Evolutionary conservation across 2,888 invertebrate species (phyloP), one percentile per base, ranked within the genome.

Genomic region (Drosophila affinis): DNA sequence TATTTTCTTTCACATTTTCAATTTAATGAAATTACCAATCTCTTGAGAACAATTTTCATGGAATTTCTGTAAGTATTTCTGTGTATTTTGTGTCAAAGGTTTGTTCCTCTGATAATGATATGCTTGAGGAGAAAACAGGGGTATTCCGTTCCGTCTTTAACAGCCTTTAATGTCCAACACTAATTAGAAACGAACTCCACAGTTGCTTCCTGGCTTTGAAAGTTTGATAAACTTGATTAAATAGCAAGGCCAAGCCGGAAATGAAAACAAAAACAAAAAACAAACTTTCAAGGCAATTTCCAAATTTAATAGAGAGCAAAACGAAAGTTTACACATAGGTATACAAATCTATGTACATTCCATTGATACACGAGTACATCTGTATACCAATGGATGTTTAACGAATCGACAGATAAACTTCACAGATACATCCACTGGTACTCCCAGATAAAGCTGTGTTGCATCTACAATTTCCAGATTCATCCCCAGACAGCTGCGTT

Each of bases 221-320:
- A 56, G 29, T 56, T 56, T 5, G 29, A 9, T 5, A 53, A 53
- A 21, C 53, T 32, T 46, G 29, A 56, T 46, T 46, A 56, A 56
- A 29, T 56, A 56, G 18, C n/a, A 45, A 44, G 27, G 39, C 7
- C 39, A 39, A 6, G 12, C 55, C 27, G 55, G 55, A 45, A 44
- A 27, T 44, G 32, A 44, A 27, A 3, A n/a, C 17, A 17, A 7
- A 56, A 56, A 9, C 1, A 4, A 17, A 7, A 56, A 56, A 9
- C 1, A 4, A 46, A 56, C 4, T 46, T 56, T 51, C 9, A 51
- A 51, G 12, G 32, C 3, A 52, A 12, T 52, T 32, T 18, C 6
- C 3, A 47, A 21, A 10, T 48, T n/a, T 27, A 21, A 2, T 7
- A 21, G 5, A 6, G 1, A n/a, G n/a, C n/a, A 32, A 7, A 56